Evolutionary conservation across 2,113 vertebrate genomes (phyloP).

Genomic region (Marcusenius ussheri): DNA sequence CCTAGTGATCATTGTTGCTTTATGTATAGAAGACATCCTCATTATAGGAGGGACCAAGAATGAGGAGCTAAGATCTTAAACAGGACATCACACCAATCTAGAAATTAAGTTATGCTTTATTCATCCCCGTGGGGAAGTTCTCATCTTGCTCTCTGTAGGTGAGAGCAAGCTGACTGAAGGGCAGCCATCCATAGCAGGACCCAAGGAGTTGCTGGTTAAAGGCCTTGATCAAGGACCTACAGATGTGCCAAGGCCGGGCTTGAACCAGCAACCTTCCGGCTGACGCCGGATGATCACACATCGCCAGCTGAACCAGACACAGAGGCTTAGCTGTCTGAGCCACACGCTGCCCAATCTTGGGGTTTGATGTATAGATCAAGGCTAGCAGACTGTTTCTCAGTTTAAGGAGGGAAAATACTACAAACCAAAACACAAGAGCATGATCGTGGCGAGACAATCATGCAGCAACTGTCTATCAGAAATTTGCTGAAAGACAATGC

Average conservation of each 20-base stretch:
- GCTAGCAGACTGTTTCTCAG: not conserved
- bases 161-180: no score
- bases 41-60: not conserved
- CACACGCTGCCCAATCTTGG: not conserved
- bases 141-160: no score
- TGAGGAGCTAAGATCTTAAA: not conserved
- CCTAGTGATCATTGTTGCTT: not conserved
- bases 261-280: not conserved
- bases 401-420: not conserved
- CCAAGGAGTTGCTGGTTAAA: no score
- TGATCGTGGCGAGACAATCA: not conserved
- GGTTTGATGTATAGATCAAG: not conserved
- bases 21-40: not conserved
- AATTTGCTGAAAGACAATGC: not conserved
- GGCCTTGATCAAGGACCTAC: not conserved
- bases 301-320: no score
- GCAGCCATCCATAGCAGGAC: no score
- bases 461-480: not conserved
- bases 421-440: not conserved
- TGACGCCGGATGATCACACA: no score
- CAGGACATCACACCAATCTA: not conserved
- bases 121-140: no score
- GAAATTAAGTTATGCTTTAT: not conserved
- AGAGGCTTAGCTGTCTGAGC: not conserved
- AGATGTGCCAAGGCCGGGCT: not conserved